Percentiles rank a stretch among this genome's conserved stretches.
Conservation (phyloP, 2,888 invertebrate species). For the Augochlorella aurata region DNA sequence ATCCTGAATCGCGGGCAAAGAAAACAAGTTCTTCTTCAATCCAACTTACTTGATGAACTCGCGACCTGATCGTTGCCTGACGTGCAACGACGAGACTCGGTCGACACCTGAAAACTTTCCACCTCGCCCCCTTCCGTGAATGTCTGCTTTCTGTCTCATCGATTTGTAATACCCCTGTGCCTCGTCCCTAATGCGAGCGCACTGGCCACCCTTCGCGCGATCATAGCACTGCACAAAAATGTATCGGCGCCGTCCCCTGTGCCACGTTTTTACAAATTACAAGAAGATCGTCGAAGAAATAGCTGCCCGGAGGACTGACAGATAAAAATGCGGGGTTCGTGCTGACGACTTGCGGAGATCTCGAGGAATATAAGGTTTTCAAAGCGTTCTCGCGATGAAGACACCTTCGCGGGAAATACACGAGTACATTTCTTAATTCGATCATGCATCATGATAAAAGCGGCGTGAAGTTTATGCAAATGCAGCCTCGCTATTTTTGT, state of each 20-base stretch:
- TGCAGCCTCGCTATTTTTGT: no score
- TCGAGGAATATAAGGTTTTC: no score
- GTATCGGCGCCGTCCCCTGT: not conserved
- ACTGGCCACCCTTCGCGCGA: not conserved
- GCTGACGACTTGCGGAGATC: no score
- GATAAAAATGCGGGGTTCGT: no score
- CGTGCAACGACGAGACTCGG: constrained; percentile 59
- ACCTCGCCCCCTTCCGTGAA: constrained; percentile 28
- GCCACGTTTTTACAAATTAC: not conserved
- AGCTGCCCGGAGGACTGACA: no score
- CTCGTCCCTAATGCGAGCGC: constrained; percentile 24
- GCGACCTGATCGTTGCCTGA: constrained; percentile 50
- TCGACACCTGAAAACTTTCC: constrained; percentile 67
- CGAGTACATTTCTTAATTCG: no score
- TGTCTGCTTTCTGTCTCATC: constrained; percentile 50
- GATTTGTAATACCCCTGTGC: constrained; percentile 28
- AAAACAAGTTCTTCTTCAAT: constrained; percentile 74
- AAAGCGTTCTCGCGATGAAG: no score
- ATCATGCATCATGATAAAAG: no score
- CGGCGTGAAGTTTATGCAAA: no score
- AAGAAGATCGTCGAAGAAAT: no score
- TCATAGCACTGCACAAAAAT: not conserved
- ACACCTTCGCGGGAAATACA: no score
- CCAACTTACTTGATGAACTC: constrained; percentile 76
- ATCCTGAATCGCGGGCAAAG: constrained; percentile 68